Evolutionary conservation across 2,113 vertebrate genomes (phyloP), one percentile per base, ranked within the genome.

Genomic region (Brachypteracias leptosomus): DNA sequence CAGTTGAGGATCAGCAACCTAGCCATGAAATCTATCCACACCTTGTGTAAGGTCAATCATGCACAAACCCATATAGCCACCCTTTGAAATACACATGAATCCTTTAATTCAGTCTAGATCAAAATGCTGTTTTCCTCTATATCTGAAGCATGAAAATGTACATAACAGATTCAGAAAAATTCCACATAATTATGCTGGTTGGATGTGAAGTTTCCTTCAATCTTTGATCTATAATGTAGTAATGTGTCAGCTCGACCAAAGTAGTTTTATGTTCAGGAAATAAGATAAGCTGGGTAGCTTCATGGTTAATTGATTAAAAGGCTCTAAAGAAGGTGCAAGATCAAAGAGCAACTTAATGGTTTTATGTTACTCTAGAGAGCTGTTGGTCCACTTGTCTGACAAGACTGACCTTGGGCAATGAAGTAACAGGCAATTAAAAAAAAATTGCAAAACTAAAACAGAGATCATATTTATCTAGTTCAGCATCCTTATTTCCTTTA

Each of bases 231-330:
- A 85, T 70, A 97, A 97, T 97, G 97, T 96, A 98, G 93, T 89
- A 85, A 97, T 42, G 87, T 97, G 97, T 97, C 98, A 98, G 97
- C 91, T 92, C 91, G 5, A 97, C 97, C 96, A 97, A 97, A 98
- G 98, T 86, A 95, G 86, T 97, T 98, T 98, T 98, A 97, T 97
- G 97, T 92, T 91, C 97, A 95, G 95, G 97, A 97, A 97, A 96
- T 97, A 97, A 96, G 96, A 94, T 51, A 97, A 97, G 97, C 93
- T 87, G 96, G 98, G 96, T 93, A 96, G 97, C 96, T 98, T 98
- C 98, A 98, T 98, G 98, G 97, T 98, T 98, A 98, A 98, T 98
- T 98, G 98, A 98, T 98, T 98, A 98, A 98, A 98, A 98, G 78
- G 88, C 97, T 98, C 97, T 96, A 96, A 95, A 97, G 97, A 98